Conservation (phyloP, 2,113 vertebrate species). For the Gasterosteus nipponicus region DNA sequence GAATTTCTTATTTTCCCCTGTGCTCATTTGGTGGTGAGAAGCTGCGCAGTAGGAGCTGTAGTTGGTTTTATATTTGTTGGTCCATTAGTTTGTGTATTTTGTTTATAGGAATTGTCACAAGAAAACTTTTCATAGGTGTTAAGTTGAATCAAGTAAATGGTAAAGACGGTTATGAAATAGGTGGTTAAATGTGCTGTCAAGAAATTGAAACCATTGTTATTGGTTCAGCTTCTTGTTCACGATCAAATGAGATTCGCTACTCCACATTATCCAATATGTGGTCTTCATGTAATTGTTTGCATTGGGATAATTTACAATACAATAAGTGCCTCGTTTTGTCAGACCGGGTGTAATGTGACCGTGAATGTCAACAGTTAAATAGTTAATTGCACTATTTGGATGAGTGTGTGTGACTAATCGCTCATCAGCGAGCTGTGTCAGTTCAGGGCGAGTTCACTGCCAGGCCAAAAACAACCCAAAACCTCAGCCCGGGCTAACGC, state of each 20-base stretch:
- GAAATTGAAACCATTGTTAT: neutral
- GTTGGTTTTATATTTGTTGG: slow-evolving; percentile 1
- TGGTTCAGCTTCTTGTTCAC: neutral
- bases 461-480: slow-evolving; percentile 31
- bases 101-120: slow-evolving; percentile 3
- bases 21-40: neutral
- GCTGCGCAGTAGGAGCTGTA: neutral
- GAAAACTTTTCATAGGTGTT: neutral
- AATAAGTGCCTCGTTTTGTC: neutral
- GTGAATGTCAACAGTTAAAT: neutral
- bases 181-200: neutral
- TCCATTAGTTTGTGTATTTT: slow-evolving; percentile 11
- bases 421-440: slow-evolving; percentile 43
- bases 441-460: slow-evolving; percentile 27
- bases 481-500: slow-evolving; percentile 11
- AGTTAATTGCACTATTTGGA: slow-evolving; percentile 41
- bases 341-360: neutral
- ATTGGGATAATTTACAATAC: neutral
- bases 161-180: neutral
- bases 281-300: neutral
- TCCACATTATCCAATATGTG: neutral
- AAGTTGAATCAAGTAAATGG: neutral
- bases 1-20: neutral
- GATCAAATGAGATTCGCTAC: neutral
- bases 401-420: slow-evolving; percentile 58